Evolutionary conservation across 2,888 invertebrate genomes (phyloP), one percentile per base, ranked within the genome.

Genomic region (Ornithoptera alexandrae): DNA sequence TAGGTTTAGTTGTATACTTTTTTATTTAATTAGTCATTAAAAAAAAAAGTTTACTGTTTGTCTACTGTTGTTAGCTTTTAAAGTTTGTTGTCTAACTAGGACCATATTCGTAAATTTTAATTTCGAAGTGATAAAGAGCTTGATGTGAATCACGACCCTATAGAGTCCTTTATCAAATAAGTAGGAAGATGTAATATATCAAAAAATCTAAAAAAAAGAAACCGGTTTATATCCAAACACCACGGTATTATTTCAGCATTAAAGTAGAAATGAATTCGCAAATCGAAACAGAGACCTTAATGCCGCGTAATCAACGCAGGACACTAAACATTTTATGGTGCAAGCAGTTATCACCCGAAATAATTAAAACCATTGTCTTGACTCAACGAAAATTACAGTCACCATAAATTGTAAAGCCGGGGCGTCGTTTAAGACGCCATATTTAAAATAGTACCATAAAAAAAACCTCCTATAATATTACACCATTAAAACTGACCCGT

Each of bases 281-380:
- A 58, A 57, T 53, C n/a, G 36, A 62, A 69, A 60, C 53, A 67
- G 70, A 68, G 65, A 58, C 65, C 70, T 60, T 79, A 82, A 82
- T 76, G 80, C 82, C 81, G 79, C 81, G 66, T 67, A 67, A 67
- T 70, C 79, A 82, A 85, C 84, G 78, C 77, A 77, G 75, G 74
- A 76, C 77, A 81, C 76, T 84, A 82, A 86, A 83, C 78, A 78
- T 81, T 88, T 87, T 84, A 89, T 82, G 78, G 82, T 77, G 80
- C 80, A 80, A 79, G 79, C 84, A 86, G 87, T 90, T 89, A 91
- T 87, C 88, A 85, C 87, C 84, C 78, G 78, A 82, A 81, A 89
- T 90, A 90, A 91, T 91, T 91, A 91, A 89, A 88, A 86, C 86
- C 89, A 89, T 91, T 91, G 91, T 91, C 84, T 91, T 84, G 76